phyloP scores from a whole-genome alignment of 2,797 vertebrate species.

The Sphenopsis melanotis region DNA sequence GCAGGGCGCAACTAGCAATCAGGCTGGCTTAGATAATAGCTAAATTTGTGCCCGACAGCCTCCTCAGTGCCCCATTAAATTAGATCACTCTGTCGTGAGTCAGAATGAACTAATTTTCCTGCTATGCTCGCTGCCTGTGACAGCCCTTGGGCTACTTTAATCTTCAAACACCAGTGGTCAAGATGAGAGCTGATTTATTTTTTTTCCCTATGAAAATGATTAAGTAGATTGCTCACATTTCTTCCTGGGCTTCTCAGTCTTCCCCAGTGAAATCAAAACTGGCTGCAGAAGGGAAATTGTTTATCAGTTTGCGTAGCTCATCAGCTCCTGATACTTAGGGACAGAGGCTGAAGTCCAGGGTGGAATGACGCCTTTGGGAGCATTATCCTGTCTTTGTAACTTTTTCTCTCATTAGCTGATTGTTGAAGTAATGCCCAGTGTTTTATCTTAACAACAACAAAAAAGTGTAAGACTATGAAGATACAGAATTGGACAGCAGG shows the following conservation, averaged over 20 bases:
- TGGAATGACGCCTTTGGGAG: not conserved
- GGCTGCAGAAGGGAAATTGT: not conserved
- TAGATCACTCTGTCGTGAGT: not conserved
- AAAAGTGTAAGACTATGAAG: not conserved
- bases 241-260: not conserved
- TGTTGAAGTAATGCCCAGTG: not conserved
- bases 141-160: not conserved
- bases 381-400: not conserved
- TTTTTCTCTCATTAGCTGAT: not conserved
- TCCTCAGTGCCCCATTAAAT: not conserved
- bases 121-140: not conserved
- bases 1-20: not conserved
- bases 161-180: slow-evolving; percentile 3
- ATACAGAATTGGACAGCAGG: not conserved
- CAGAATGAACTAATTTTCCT: not conserved
- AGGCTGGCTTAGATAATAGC: not conserved
- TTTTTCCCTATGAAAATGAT: not conserved
- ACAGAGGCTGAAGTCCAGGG: not conserved
- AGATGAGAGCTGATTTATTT: not conserved
- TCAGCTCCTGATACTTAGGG: not conserved
- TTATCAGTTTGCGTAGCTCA: not conserved
- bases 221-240: not conserved
- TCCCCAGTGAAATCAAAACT: not conserved
- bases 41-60: not conserved
- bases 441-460: not conserved